Conservation (phyloP, 2,888 invertebrate species). For the Galerucella nymphaeae region DNA sequence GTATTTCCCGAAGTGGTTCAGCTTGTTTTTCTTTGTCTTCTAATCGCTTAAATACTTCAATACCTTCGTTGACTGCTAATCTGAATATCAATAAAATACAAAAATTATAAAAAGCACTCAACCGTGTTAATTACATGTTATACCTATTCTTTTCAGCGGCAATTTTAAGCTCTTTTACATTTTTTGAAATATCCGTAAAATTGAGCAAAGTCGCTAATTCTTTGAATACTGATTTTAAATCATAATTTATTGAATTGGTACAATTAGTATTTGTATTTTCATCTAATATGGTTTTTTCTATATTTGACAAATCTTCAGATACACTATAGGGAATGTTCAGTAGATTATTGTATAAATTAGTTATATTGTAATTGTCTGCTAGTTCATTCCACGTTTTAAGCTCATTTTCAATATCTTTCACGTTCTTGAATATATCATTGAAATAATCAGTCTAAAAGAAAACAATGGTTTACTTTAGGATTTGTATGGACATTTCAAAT, state of each 20-base stretch:
- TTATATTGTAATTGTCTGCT: constrained; percentile 20
- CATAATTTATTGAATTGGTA: constrained; percentile 22
- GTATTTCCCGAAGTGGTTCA: neutral
- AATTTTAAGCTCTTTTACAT: constrained; percentile 18
- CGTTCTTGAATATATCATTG: neutral
- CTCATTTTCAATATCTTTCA: constrained; percentile 21
- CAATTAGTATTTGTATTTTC: constrained; percentile 21
- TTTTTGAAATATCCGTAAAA: constrained; percentile 20
- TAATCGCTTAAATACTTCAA: constrained; percentile 2
- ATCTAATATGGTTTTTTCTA: constrained; percentile 33
- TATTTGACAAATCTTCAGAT: constrained; percentile 29
- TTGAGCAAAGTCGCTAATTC: constrained; percentile 26
- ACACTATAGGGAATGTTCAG: constrained; percentile 38
- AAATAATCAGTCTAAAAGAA: constrained; percentile 16
- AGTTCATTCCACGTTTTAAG: constrained; percentile 21
- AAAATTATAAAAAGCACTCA: too few species aligned
- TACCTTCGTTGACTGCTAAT: neutral
- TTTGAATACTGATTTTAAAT: constrained; percentile 31
- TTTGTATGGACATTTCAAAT: neutral
- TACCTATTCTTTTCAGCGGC: constrained; percentile 21
- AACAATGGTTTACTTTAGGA: neutral
- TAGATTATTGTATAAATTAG: constrained; percentile 27
- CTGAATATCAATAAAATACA: neutral
- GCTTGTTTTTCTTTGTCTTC: constrained; percentile 11
- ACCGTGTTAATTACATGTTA: neutral